Base-by-base conservation (phyloP, 2,888 invertebrate species). In the Fissipunctia ypsillon region DNA sequence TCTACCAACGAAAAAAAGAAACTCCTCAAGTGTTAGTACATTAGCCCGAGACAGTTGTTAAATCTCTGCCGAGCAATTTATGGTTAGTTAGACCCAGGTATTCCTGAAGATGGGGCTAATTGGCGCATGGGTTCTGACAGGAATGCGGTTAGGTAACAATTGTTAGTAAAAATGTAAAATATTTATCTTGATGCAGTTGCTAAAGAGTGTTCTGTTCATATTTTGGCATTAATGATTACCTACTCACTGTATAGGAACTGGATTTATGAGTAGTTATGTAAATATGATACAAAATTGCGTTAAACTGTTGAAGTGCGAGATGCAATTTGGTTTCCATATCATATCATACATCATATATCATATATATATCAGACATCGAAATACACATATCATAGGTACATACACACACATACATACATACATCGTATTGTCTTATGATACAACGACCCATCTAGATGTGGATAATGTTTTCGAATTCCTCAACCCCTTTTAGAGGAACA, bases 1-100 rank as follows among this genome's bases (percentile, higher is more conserved):
- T 76, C 60, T 28, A 66, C 10, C 72, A 65, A 59, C 59, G 25
- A 83, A 80, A 80, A 84, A 84, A 84, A 70, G 4, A 57, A 74
- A 70, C 64, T 54, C 50, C 19, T 52, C 57, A 71, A 79, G 80
- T 71, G 54, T 71, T 61, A 43, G 64, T 76, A 65, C 57, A 82
- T 73, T 82, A 67, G 67, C 48, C 22, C n/a, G 43, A 74, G 65
- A 63, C 59, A 63, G 56, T 75, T 71, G 52, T 69, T 68, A 78
- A 82, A 83, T 83, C 83, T 59, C 50, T 59, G 68, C 68, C 57
- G 14, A n/a, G n/a, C 43, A 64, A 56, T 52, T 67, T 50, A 60
- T 31, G 48, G 31, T 22, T 35, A 41, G 31, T 72, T 56, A 56
- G 38, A 56, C 28, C 54, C 41, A 54, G 25, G 54, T 64, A 59